These are phyloP conservation scores for Sphenopsis melanotis DNA, from an alignment of 2,797 vertebrate species.

Conservation along the genomic window DNA sequence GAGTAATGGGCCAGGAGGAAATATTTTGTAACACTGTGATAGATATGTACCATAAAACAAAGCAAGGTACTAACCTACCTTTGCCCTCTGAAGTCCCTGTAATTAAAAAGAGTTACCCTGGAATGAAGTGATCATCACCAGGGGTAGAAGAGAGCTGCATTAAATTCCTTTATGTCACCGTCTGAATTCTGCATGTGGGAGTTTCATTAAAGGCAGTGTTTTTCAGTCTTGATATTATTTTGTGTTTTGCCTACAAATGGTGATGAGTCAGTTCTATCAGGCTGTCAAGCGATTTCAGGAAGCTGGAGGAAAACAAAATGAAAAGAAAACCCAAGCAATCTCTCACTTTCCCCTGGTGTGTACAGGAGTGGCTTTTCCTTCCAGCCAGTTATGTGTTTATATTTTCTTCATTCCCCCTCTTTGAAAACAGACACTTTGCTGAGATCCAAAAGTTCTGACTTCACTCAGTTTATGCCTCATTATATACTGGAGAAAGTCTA, in stretches of 20 bases:
- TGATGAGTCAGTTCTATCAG: background rate
- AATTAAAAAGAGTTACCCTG: background rate
- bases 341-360: background rate
- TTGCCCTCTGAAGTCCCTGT: background rate
- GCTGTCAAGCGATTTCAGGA: background rate
- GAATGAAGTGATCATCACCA: background rate
- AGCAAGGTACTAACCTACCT: conserved; percentile 16
- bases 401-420: background rate
- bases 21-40: background rate
- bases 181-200: background rate
- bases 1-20: conserved; percentile 34
- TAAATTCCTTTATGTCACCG: background rate
- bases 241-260: background rate
- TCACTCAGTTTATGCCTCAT: conserved; percentile 16
- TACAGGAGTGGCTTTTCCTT: background rate
- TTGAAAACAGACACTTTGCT: background rate
- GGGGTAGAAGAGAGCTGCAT: background rate
- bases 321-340: background rate
- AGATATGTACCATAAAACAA: background rate
- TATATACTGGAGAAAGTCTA: background rate
- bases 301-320: background rate
- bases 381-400: conserved; percentile 12
- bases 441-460: conserved; percentile 15
- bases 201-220: background rate
- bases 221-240: background rate